A percentile compares a stretch with the other conserved stretches of the same genome.
Evolutionary conservation across 2,113 vertebrate species (phyloP).

Genomic region (Ivindomyrus marchei): DNA sequence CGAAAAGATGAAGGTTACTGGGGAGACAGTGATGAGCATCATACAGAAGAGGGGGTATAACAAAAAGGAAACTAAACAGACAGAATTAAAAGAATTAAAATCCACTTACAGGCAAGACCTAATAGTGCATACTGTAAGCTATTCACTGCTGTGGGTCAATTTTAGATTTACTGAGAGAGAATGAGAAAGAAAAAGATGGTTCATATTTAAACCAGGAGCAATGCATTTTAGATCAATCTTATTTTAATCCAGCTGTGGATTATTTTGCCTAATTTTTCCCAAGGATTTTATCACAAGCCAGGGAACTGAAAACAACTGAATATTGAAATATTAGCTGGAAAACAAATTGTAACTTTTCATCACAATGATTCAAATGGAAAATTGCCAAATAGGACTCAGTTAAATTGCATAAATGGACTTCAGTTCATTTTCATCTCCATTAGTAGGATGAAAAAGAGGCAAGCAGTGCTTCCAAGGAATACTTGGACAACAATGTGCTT

Average conservation of each 20-base stretch:
- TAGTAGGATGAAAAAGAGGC: background rate
- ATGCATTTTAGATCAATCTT: constrained; percentile 6
- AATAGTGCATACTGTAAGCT: background rate
- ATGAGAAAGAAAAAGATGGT: background rate
- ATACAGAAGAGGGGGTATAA: background rate
- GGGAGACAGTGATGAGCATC: background rate
- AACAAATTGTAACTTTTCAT: background rate
- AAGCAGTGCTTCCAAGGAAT: background rate
- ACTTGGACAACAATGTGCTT: background rate
- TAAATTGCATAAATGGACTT: constrained; percentile 2
- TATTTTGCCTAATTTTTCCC: background rate
- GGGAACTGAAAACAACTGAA: background rate
- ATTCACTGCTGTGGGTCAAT: background rate
- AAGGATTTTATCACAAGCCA: background rate
- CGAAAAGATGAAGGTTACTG: background rate
- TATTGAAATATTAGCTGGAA: constrained; percentile 2
- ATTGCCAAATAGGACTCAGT: background rate
- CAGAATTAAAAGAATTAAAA: background rate
- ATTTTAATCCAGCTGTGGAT: constrained; percentile 12
- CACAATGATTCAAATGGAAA: background rate
- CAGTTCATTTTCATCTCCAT: background rate
- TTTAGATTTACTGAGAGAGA: background rate
- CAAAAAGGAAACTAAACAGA: background rate
- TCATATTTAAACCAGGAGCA: background rate
- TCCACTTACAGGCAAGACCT: background rate